phyloP scores from a whole-genome alignment of 2,797 vertebrate genomes.

The Aplochiton taeniatus region DNA sequence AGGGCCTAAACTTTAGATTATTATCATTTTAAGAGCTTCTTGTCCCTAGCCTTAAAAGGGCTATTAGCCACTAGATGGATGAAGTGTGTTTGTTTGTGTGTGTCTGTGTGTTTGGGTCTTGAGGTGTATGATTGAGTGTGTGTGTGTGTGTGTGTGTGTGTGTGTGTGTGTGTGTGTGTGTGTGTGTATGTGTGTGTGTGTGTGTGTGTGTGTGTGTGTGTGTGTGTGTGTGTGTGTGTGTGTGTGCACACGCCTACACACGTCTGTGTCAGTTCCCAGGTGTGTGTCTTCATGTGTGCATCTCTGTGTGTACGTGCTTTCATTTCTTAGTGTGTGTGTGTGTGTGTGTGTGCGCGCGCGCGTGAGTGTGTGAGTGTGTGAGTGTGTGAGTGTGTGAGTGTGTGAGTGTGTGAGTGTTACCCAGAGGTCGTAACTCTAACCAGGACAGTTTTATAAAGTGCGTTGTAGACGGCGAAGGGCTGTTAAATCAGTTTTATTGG shows the following conservation, averaged over 20 bases:
- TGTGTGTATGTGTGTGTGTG: slow-evolving; percentile 24
- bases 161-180: slow-evolving; percentile 34
- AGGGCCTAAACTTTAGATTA: slow-evolving; percentile 29
- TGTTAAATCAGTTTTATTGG: slow-evolving; percentile 80
- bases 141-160: slow-evolving; percentile 13
- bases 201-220: slow-evolving; percentile 18
- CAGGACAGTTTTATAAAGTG: slow-evolving; percentile 78
- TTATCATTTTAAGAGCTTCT: slow-evolving; percentile 44
- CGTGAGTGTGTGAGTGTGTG: slow-evolving; percentile 30
- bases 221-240: not conserved
- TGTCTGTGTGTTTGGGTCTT: too few species aligned
- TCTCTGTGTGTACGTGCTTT: not conserved
- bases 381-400: slow-evolving; percentile 13
- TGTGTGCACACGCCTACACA: slow-evolving; percentile 12
- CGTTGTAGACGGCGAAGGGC: slow-evolving; percentile 58
- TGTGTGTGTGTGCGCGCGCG: slow-evolving; percentile 13
- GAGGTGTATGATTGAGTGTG: slow-evolving; percentile 17
- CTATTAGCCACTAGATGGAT: slow-evolving; percentile 11
- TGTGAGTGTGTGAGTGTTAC: slow-evolving; percentile 57
- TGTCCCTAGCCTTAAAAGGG: slow-evolving; percentile 51
- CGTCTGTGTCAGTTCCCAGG: slow-evolving; percentile 10
- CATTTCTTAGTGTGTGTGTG: not conserved
- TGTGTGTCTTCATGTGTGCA: slow-evolving; percentile 35
- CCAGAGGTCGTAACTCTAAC: slow-evolving; percentile 69
- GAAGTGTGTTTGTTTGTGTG: slow-evolving; percentile 35